Percentiles rank a stretch among this genome's conserved stretches.
phyloP scores from a whole-genome alignment of 2,113 vertebrate genomes.

The Struthidea cinerea region DNA sequence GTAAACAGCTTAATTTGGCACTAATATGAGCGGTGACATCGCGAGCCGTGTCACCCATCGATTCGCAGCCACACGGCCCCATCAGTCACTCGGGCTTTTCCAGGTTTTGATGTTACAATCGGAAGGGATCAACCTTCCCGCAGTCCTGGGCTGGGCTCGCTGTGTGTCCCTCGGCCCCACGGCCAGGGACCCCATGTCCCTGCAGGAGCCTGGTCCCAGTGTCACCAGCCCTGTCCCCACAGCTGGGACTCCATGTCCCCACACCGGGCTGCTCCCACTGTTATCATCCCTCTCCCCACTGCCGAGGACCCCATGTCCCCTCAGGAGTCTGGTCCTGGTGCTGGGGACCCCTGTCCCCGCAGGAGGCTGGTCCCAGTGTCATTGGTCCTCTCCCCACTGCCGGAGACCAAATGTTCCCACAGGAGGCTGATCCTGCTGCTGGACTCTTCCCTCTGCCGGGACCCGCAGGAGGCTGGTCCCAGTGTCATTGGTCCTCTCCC shows the following conservation, averaged over 20 bases:
- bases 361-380: too few species aligned
- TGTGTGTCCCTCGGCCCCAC: accelerated
- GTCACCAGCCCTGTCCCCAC: too few species aligned
- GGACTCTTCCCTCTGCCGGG: too few species aligned
- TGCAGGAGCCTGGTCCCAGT: accelerated
- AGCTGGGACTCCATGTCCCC: accelerated
- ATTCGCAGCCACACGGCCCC: neutral
- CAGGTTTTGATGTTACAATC: neutral
- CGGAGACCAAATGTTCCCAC: too few species aligned
- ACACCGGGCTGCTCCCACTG: accelerated
- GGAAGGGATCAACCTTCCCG: neutral
- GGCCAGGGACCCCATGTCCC: accelerated
- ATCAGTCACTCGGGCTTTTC: neutral
- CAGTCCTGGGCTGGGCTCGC: accelerated
- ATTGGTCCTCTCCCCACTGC: too few species aligned
- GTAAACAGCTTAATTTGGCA: slow-evolving; percentile 56
- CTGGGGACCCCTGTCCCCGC: too few species aligned
- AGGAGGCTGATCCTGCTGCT: too few species aligned
- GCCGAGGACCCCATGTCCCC: neutral
- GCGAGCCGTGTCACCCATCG: neutral
- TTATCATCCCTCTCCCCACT: neutral
- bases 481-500: too few species aligned
- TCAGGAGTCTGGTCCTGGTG: neutral
- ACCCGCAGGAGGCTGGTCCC: too few species aligned
- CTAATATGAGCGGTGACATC: neutral